A percentile compares a stretch with the other conserved stretches of the same genome.
These are phyloP conservation scores for Ischnura elegans DNA, from an alignment of 2,888 invertebrate genomes.

Conservation along the genomic window DNA sequence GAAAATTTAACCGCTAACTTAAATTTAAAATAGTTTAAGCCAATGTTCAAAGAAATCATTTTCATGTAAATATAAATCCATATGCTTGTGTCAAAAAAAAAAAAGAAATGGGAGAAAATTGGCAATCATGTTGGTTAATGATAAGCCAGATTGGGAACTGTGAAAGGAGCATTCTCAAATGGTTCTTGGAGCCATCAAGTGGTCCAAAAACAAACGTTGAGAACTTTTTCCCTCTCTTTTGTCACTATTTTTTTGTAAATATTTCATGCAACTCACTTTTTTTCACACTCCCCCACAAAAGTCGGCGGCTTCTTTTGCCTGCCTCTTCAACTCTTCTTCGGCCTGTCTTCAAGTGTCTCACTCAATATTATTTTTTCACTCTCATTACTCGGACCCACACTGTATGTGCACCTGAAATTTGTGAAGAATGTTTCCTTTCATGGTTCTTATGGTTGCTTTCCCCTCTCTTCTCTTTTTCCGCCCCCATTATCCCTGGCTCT, in stretches of 20 bases:
- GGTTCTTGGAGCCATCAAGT: slow-evolving; percentile 67
- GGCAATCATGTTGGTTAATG: slow-evolving; percentile 69
- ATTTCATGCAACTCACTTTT: slow-evolving; percentile 76
- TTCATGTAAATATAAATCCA: slow-evolving; percentile 66
- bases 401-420: slow-evolving; percentile 66
- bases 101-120: slow-evolving; percentile 54
- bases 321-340: slow-evolving; percentile 57
- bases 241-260: slow-evolving; percentile 81
- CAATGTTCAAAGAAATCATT: slow-evolving; percentile 47
- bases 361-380: slow-evolving; percentile 41
- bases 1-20: slow-evolving; percentile 59
- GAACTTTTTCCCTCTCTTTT: slow-evolving; percentile 75
- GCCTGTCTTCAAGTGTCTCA: slow-evolving; percentile 62
- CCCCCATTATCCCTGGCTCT: slow-evolving; percentile 75
- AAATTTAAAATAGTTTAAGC: slow-evolving; percentile 60
- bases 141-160: slow-evolving; percentile 87
- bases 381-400: slow-evolving; percentile 61
- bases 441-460: slow-evolving; percentile 91
- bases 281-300: slow-evolving; percentile 58
- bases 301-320: slow-evolving; percentile 37
- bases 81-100: slow-evolving; percentile 58
- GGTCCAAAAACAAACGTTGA: slow-evolving; percentile 65
- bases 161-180: slow-evolving; percentile 89
- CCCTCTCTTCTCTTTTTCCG: slow-evolving; percentile 81
- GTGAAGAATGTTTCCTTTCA: slow-evolving; percentile 92